Conservation (phyloP, 2,888 invertebrate genomes). For the Drosophila falleni region DNA sequence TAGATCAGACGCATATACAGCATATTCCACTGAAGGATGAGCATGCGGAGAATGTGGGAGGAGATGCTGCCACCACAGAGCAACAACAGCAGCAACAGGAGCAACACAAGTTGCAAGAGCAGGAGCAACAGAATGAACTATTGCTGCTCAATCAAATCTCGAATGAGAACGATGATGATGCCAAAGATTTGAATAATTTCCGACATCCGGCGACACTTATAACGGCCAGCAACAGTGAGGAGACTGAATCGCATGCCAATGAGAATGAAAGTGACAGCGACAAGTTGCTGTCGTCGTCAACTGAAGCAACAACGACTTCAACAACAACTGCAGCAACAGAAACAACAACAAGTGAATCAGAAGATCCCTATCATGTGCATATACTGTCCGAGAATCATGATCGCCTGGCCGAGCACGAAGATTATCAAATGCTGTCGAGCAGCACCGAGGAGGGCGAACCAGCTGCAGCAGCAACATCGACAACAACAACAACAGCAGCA, state of each 20-base stretch:
- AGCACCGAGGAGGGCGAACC: constrained; percentile 75
- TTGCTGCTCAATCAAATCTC: constrained; percentile 77
- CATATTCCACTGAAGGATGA: constrained; percentile 70
- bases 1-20: constrained; percentile 64
- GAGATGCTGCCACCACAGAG: constrained; percentile 63
- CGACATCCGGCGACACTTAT: constrained; percentile 83
- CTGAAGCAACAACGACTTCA: constrained; percentile 32
- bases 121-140: constrained; percentile 66
- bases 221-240: constrained; percentile 82
- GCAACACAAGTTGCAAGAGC: constrained; percentile 42
- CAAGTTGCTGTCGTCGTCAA: constrained; percentile 31
- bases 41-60: constrained; percentile 61
- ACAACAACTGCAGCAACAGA: constrained; percentile 44
- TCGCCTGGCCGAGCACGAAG: constrained; percentile 83
- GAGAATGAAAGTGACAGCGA: constrained; percentile 73
- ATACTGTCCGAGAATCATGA: constrained; percentile 84
- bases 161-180: constrained; percentile 79
- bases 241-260: constrained; percentile 46
- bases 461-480: constrained; percentile 35
- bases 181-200: constrained; percentile 83
- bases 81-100: constrained; percentile 58
- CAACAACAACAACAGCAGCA: constrained; percentile 34
- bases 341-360: constrained; percentile 51
- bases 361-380: constrained; percentile 84
- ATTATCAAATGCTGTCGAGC: constrained; percentile 82